Base-by-base conservation (phyloP, 2,113 vertebrate species). In the Chloropsis hardwickii region DNA sequence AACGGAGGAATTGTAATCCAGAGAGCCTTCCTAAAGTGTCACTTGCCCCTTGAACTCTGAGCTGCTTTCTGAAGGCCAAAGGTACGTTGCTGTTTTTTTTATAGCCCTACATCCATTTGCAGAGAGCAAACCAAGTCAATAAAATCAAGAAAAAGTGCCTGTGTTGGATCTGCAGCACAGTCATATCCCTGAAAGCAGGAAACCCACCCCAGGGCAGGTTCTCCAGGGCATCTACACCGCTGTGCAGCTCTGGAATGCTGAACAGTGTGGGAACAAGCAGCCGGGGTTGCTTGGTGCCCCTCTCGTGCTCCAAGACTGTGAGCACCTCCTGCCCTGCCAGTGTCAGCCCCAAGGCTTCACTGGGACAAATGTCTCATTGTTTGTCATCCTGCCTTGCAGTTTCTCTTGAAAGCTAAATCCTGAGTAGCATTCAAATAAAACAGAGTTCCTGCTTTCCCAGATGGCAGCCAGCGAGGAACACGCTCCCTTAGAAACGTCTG, bases 401-500 rank as follows among this genome's bases (percentile, higher is more conserved):
- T 89, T 62, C 77, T 78, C 69, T 83, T 72, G 71, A 74, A 92
- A 93, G 65, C 28, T 12, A 51, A 86, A 92, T 62, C 47, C 65
- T 42, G 71, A 73, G 79, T 31, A 69, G 35, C 62, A 27, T 79
- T 77, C 85, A 88, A 79, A 57, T 61, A 40, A 80, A 81, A 62
- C 17, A 1, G 33, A 83, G 48, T 57, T 76, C 54, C 33, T 88
- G 56, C 54, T 84, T 83, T 86, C 83, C 51, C 72, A 77, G 67
- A 28, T 33, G 82, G 64, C 5, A 7, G 11, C 56, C 74, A 77
- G 64, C 0, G 4, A 80, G 45, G 50, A 54, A 50, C 65, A 29
- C 2, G 4, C 64, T 96, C 56, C 72, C 29, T 25, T 70, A 44
- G 67, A 88, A 86, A 78, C 1, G 0, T 54, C 64, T 77, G 58